Conservation (phyloP, 2,797 vertebrate species). For the Lithobates pipiens region DNA sequence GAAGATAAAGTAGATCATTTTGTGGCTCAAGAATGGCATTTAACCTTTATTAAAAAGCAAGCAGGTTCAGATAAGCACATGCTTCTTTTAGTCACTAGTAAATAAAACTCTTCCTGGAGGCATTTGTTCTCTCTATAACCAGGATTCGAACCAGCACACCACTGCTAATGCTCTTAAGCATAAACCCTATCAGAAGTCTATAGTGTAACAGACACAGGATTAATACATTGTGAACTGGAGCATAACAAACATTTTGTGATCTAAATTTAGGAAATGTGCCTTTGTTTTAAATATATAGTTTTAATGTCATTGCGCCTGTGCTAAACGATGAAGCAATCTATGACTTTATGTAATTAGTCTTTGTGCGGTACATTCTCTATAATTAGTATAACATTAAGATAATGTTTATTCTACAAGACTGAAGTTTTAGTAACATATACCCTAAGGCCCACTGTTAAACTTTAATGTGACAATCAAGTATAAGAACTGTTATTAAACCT, state of each 20-base stretch:
- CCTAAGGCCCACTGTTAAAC: constrained; percentile 49
- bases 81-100: neutral
- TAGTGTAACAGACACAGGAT: neutral
- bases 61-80: neutral
- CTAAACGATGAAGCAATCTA: constrained; percentile 20
- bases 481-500: constrained; percentile 27
- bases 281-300: constrained; percentile 4
- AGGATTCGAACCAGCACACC: neutral
- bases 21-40: neutral
- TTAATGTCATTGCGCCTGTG: neutral
- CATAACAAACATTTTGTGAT: neutral
- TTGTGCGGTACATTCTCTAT: constrained; percentile 46
- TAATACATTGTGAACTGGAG: neutral
- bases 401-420: constrained; percentile 41
- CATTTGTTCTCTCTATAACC: neutral
- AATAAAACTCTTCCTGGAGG: neutral
- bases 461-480: constrained; percentile 43
- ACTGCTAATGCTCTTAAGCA: neutral
- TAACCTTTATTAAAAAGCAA: neutral
- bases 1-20: neutral
- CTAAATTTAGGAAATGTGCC: neutral
- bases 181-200: too few relatives aligned
- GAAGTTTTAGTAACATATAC: constrained; percentile 50
- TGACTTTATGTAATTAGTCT: constrained; percentile 33
- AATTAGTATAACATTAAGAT: constrained; percentile 47